Percentiles rank a stretch among this genome's conserved stretches.
Evolutionary conservation across 2,797 vertebrate species (phyloP).

Genomic region (Distichodus sexfasciatus): DNA sequence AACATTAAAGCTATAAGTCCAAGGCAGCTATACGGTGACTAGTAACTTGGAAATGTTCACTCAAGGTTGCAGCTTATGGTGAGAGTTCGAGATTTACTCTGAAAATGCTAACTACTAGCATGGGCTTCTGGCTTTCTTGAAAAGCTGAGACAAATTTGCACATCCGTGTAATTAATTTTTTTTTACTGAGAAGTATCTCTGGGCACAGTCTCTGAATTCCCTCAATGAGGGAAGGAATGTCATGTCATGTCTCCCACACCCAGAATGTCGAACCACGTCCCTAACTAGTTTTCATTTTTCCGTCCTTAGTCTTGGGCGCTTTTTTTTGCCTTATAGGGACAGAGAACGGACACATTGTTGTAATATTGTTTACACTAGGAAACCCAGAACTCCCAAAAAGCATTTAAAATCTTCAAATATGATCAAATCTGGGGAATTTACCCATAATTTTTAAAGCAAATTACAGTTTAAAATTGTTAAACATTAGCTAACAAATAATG

Average conservation of each 20-base stretch:
- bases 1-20: slow-evolving; percentile 53
- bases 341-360: no score
- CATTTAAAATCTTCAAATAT: no score
- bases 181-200: slow-evolving; percentile 15
- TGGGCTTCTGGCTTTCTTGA: slow-evolving; percentile 37
- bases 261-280: background rate
- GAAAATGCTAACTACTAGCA: slow-evolving; percentile 43
- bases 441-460: no score
- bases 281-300: no score
- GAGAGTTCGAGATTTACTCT: slow-evolving; percentile 4
- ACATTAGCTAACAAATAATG: no score
- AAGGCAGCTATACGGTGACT: slow-evolving; percentile 53
- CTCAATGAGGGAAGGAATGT: slow-evolving; percentile 49
- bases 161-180: slow-evolving; percentile 10
- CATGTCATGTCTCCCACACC: background rate
- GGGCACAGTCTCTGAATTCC: slow-evolving; percentile 36
- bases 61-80: background rate
- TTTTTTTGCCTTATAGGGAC: no score
- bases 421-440: no score
- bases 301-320: no score
- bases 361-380: no score
- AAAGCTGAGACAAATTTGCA: slow-evolving; percentile 34
- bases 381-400: no score
- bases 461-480: no score
- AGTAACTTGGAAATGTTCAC: background rate